Evolutionary conservation across 2,113 vertebrate genomes (phyloP), one percentile per base, ranked within the genome.

Genomic region (Cyanoramphus novaezelandiae): DNA sequence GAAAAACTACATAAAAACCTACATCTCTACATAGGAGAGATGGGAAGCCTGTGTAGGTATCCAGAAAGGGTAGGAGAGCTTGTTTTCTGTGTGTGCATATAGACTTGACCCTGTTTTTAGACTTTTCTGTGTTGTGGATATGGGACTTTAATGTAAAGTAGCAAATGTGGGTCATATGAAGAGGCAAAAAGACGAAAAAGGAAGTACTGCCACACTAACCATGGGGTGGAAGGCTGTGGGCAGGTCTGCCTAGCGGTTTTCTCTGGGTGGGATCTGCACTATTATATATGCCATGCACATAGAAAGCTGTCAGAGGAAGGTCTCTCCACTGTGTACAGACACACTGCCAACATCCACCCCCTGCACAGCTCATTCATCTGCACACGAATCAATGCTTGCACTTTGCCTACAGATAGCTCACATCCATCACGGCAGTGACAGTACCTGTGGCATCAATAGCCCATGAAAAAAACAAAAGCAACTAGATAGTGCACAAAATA

Each of bases 341-440:
- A 67, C 44, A 5, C 16, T 50, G 69, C 62, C 68, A 88, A 16
- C 71, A 44, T 35, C 49, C 4, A 2, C 8, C 35, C 49, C 12
- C 14, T 16, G 0, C 59, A 33, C 71, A 68, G 86, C 60, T 71
- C 80, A 52, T 90, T 88, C 76, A 55, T 84, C 92, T 92, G 93
- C 86, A 71, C 76, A 55, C 35, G 78, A 84, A 96, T 94, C 88
- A 90, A 57, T 94, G 71, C 64, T 88, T 14, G 0, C 79, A 78
- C 82, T 97, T 96, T 88, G 88, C 86, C 86, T 93, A 75, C 76
- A 64, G 88, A 94, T 43, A 86, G 60, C 43, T 96, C 57, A n/a
- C 90, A 94, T 94, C 72, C 80, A 75, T 95, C 95, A 88, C 46
- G 44, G 39, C 62, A 3, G 2, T 47, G 87, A 70, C 92, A 86